Conservation (phyloP, 2,797 vertebrate genomes). For the Karalla daura region DNA sequence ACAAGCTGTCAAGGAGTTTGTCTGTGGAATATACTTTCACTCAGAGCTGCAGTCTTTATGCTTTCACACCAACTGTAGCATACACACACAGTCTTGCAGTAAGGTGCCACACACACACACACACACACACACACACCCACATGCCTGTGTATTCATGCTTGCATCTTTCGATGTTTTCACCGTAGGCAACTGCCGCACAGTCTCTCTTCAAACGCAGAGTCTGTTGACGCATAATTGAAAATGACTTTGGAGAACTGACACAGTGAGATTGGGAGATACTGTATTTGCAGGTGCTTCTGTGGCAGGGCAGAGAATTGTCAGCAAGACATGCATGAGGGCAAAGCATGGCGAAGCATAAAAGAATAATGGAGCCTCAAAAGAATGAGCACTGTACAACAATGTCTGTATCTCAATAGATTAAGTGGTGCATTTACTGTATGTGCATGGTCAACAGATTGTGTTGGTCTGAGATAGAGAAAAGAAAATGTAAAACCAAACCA, state of each 20-base stretch:
- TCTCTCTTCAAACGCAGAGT: slow-evolving; percentile 72
- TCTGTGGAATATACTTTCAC: slow-evolving; percentile 59
- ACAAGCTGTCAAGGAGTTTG: slow-evolving; percentile 72
- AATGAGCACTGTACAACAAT: slow-evolving; percentile 25
- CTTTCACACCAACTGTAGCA: slow-evolving; percentile 23
- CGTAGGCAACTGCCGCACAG: slow-evolving; percentile 56
- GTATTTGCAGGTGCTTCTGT: slow-evolving; percentile 68
- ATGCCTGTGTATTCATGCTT: not conserved
- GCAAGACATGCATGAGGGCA: slow-evolving; percentile 46
- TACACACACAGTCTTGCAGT: slow-evolving; percentile 9
- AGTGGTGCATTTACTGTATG: slow-evolving; percentile 30
- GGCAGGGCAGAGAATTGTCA: slow-evolving; percentile 22
- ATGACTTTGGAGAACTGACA: slow-evolving; percentile 80
- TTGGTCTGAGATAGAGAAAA: slow-evolving; percentile 31
- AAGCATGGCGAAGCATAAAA: slow-evolving; percentile 50
- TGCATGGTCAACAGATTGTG: not conserved
- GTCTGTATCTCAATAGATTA: slow-evolving; percentile 42
- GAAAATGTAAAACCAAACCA: slow-evolving; percentile 55
- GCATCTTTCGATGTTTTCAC: slow-evolving; percentile 47
- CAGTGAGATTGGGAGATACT: slow-evolving; percentile 64
- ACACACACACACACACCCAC: slow-evolving; percentile 3
- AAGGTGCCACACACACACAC: not conserved
- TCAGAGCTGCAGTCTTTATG: slow-evolving; percentile 32
- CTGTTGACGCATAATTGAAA: slow-evolving; percentile 80
- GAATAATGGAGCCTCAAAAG: slow-evolving; percentile 65